Conservation (phyloP, 2,888 invertebrate genomes). For the Thumatha senex region DNA sequence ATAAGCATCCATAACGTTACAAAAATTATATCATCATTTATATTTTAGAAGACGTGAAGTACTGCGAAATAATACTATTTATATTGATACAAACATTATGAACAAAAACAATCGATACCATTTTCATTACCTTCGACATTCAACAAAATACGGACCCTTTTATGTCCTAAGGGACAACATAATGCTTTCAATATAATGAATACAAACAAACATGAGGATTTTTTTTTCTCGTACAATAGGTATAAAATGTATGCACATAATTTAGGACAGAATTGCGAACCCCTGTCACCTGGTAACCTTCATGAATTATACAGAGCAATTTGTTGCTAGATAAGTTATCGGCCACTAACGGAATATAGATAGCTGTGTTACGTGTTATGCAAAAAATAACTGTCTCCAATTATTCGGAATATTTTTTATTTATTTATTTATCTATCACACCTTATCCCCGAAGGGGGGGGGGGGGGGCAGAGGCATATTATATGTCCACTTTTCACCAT, state of each 20-base stretch:
- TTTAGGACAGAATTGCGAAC: constrained; percentile 53
- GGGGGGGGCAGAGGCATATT: too few species aligned
- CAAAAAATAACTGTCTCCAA: constrained; percentile 17
- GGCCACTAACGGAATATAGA: constrained; percentile 44
- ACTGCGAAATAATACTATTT: too few species aligned
- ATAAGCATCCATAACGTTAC: too few species aligned
- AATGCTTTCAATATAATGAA: constrained; percentile 63
- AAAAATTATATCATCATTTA: too few species aligned
- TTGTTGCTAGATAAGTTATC: constrained; percentile 66
- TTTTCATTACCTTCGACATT: constrained; percentile 25
- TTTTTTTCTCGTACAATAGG: constrained; percentile 39
- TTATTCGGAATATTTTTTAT: constrained; percentile 11
- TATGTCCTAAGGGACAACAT: constrained; percentile 37
- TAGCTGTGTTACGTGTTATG: constrained; percentile 20
- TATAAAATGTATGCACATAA: constrained; percentile 61
- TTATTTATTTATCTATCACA: too few species aligned
- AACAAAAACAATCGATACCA: constrained; percentile 26
- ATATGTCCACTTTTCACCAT: too few species aligned
- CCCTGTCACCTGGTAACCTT: constrained; percentile 65
- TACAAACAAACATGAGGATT: constrained; percentile 35
- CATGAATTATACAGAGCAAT: constrained; percentile 71
- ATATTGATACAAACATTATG: constrained; percentile 8
- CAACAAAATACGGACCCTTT: constrained; percentile 26
- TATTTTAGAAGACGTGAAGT: too few species aligned
- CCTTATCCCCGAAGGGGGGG: too few species aligned